Evolutionary conservation across 2,113 vertebrate species (phyloP), one percentile per base, ranked within the genome.

Genomic region (Corythaeola cristata): DNA sequence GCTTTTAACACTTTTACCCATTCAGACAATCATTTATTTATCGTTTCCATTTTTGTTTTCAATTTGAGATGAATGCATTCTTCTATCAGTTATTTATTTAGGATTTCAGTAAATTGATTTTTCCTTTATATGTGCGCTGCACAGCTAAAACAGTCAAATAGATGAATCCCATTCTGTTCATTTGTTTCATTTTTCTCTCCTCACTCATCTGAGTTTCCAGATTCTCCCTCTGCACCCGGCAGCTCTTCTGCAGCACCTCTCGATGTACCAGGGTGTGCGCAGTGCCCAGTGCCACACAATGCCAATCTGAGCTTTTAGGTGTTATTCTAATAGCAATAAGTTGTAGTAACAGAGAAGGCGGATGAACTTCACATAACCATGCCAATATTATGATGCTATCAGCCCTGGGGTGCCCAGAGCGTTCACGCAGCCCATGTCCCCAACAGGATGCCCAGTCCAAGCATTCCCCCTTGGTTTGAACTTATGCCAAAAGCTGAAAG

Each of bases 41-140:
- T 76, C 60, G 69, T 75, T 97, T 80, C 37, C 67, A 73, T 89
- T 93, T 96, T 66, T 90, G 81, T 92, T 93, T 95, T 90, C 91
- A 83, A 41, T 81, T 88, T 1, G 0, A 96, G 85, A 87, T 21
- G 33, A 83, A 93, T 8, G 19, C 27, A n/a, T 73, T 92, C 81
- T 72, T 86, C 94, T 95, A 96, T 96, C 93, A 83, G 92, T 89
- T 96, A 94, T 94, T 96, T 97, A 85, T 87, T 96, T 72, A 75
- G 69, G 66, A 50, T 55, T 87, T 66, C 66, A 80, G 86, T 33
- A 97, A 97, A 97, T 95, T 95, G 96, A 92, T 95, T 97, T 96
- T 92, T 81, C 69, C 62, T 55, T 88, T 82, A 62, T 41, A 37
- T 59, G 82, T 59, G 58, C 68, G 9, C 68, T 35, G 66, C 44